Conservation (phyloP, 1,140 invertebrate species). For the Drosophila sechellia region DNA sequence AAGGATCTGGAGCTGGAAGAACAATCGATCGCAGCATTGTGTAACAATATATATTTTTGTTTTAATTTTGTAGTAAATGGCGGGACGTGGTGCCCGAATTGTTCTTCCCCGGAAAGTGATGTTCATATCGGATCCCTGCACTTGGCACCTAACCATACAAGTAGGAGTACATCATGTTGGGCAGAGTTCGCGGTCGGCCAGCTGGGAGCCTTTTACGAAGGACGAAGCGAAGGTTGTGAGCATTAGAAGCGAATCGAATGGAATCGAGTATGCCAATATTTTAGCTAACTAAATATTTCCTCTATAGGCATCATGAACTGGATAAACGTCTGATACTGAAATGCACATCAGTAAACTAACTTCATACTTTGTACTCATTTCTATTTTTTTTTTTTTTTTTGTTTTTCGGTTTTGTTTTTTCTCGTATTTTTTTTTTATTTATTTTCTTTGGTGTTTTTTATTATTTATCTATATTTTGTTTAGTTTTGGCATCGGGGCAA, state of each 20-base stretch:
- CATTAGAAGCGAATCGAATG: conserved; percentile 9
- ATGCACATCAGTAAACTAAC: conserved; percentile 34
- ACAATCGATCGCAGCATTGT: conserved; percentile 37
- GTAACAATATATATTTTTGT: conserved; percentile 3
- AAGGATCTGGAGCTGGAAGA: conserved; percentile 54
- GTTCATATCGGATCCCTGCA: conserved; percentile 22
- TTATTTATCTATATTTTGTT: background rate
- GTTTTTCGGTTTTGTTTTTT: conserved; percentile 5
- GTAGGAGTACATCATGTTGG: background rate
- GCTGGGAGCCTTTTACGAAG: conserved; percentile 2
- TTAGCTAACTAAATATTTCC: conserved; percentile 28
- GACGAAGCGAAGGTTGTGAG: conserved; percentile 11
- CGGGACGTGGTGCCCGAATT: conserved; percentile 33
- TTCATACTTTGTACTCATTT: conserved; percentile 60
- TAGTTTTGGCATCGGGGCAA: conserved; percentile 51
- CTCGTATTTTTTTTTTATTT: background rate
- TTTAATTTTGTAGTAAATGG: conserved; percentile 32
- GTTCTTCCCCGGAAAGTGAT: conserved; percentile 25
- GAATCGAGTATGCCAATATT: conserved; percentile 12
- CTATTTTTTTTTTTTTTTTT: conserved; percentile 12
- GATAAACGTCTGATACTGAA: conserved; percentile 34
- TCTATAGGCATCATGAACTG: conserved; percentile 8
- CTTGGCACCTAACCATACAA: conserved; percentile 14
- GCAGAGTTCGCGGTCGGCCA: conserved; percentile 3
- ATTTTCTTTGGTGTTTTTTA: conserved; percentile 3